Evolutionary conservation across 2,113 vertebrate genomes (phyloP), one percentile per base, ranked within the genome.

Genomic region (Asarcornis scutulata): DNA sequence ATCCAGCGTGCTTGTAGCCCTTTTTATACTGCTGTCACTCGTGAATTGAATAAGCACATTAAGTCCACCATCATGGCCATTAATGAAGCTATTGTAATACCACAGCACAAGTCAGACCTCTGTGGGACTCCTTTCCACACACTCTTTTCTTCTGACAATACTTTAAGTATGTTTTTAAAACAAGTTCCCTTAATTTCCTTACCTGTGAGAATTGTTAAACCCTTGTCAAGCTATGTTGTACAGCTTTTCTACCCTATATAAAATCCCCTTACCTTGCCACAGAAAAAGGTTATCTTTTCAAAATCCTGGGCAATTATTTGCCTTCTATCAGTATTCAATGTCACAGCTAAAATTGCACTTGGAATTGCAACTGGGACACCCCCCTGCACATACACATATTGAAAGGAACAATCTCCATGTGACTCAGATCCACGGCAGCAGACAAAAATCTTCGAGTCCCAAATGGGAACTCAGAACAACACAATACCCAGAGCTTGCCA

Each of bases 1-100:
- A 27, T 16, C 27, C 60, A 71, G n/a, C 1, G 3, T 4, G 7
- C 63, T 58, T 2, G 0, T 29, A 76, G 66, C 5, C 50, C 12
- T 67, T 36, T 84, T 29, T 31, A 4, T 53, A 11, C 13, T 56
- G 32, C 7, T 36, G 26, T 15, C 50, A 64, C 23, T 21, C 8
- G 21, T 16, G 77, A 73, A 62, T 5, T 34, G 62, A 46, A 52
- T 2, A 56, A 44, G 69, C 42, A 60, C 27, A 59, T 26, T 2
- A 56, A 71, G 21, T 46, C 46, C 4, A 5, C 44, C 76, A 55
- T 14, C 27, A 12, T 1, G 5, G 46, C 17, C 60, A 71, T 71
- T 63, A 84, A 44, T 21, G 55, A 58, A 84, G 77, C 52, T 7
- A 64, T 7, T 27, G 7, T 13, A 68, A 83, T 4, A 56, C 12